Conservation (phyloP, 2,888 invertebrate species). For the Perizoma affinitatum region DNA sequence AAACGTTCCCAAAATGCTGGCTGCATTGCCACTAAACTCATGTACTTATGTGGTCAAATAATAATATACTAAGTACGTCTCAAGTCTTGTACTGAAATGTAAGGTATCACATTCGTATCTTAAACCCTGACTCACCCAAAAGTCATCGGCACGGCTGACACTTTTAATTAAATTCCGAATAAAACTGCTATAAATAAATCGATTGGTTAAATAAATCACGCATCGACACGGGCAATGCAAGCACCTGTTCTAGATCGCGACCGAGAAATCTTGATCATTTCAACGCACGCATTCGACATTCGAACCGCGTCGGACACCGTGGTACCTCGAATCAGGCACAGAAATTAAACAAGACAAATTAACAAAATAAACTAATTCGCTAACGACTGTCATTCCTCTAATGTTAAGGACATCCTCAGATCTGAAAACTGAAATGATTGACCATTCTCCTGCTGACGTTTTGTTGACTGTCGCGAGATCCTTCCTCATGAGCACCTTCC, state of each 20-base stretch:
- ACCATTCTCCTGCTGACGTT: too few species aligned
- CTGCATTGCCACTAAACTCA: too few species aligned
- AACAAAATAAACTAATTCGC: neutral
- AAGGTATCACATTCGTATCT: conserved; percentile 1
- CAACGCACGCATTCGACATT: conserved; percentile 62
- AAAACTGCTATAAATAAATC: conserved; percentile 40
- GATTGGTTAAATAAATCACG: conserved; percentile 50
- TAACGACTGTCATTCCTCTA: too few species aligned
- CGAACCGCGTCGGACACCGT: conserved; percentile 62
- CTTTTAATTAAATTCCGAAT: conserved; percentile 38
- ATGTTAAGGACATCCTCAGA: too few species aligned
- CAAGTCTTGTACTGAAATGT: neutral
- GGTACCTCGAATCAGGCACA: conserved; percentile 48
- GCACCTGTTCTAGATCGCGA: conserved; percentile 78
- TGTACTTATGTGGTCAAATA: too few species aligned
- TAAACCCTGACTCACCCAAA: conserved; percentile 9
- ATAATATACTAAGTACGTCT: neutral
- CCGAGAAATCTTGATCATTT: conserved; percentile 70
- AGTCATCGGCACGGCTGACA: conserved; percentile 27
- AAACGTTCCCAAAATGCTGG: too few species aligned
- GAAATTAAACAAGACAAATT: conserved; percentile 31
- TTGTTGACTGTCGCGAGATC: too few species aligned
- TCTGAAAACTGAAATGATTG: too few species aligned
- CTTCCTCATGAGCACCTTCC: too few species aligned
- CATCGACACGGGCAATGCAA: conserved; percentile 38